These are phyloP conservation scores for Noturus placidus DNA, from an alignment of 2,113 vertebrate species.

Conservation along the genomic window DNA sequence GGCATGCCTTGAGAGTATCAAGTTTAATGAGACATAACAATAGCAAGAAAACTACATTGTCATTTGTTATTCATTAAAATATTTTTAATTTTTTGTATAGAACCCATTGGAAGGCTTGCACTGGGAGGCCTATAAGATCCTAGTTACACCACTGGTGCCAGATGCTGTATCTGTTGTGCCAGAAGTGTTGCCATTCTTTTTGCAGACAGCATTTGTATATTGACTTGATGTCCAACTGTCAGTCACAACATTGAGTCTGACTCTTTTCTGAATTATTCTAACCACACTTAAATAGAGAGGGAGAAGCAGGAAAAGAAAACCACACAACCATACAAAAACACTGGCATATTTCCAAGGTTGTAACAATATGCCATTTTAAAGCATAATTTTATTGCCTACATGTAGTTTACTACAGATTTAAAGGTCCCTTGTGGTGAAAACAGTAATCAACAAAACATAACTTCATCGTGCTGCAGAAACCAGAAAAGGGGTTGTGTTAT, in stretches of 20 bases:
- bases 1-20: neutral
- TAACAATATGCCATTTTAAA: neutral
- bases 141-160: neutral
- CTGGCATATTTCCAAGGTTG: neutral
- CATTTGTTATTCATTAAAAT: neutral
- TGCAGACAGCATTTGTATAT: neutral
- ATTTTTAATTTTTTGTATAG: neutral
- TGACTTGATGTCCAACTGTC: conserved; percentile 20
- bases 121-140: neutral
- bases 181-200: conserved; percentile 16
- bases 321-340: neutral
- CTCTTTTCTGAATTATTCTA: neutral
- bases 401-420: neutral
- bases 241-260: conserved; percentile 6
- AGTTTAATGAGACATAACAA: neutral
- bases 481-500: neutral
- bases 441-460: neutral
- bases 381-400: neutral
- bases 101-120: neutral
- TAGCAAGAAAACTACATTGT: neutral
- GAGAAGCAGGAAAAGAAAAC: neutral
- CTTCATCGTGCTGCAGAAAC: neutral
- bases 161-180: neutral
- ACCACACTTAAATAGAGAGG: neutral
- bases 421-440: neutral